Base-by-base conservation (phyloP, 2,797 vertebrate genomes). In the Petrocephalus sullivani region DNA sequence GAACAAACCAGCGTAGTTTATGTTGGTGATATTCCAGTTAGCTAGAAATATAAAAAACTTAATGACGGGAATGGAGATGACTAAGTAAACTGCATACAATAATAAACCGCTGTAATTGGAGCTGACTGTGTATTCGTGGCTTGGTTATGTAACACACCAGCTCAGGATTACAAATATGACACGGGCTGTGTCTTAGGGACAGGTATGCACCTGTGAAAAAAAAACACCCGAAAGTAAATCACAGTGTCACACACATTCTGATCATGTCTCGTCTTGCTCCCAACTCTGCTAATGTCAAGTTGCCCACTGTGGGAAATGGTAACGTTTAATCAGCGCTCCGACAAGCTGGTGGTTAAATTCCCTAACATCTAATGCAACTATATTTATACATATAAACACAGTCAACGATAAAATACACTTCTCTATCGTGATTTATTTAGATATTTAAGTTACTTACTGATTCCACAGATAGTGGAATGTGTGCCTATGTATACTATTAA, bases 231-330 rank as follows among this genome's bases (percentile, higher is more conserved):
- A 85, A 60, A 84, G 33, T n/a, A 67, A 85, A 33, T 16, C 33
- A 78, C 46, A 37, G 49, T 61, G 53, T 81, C 33, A 9, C 12
- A 21, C 37, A 60, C 14, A 82, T 89, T 61, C 67, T 51, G 16
- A 4, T 57, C 88, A 51, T 89, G 88, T 82, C 56, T 7, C 3
- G 61, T 88, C 84, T 89, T 89, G 88, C 67, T 81, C 46, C 14
- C 10, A 75, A 49, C 53, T 88, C 51, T 14, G 67, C 41, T 12
- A 54, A 84, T 54, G 23, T 49, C 23, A 78, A 7, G 16, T 71
- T 23, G 37, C 21, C n/a, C 60, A 64, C 9, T 16, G 51, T 56
- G 64, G 12, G 28, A 33, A 37, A 57, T 19, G 37, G 37, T 49
- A 51, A 41, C 19, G 21, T 85, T 16, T 57, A 85, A 85, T 37